These are phyloP conservation scores for Cotesia glomerata DNA, from an alignment of 1,140 invertebrate species.

Conservation along the genomic window DNA sequence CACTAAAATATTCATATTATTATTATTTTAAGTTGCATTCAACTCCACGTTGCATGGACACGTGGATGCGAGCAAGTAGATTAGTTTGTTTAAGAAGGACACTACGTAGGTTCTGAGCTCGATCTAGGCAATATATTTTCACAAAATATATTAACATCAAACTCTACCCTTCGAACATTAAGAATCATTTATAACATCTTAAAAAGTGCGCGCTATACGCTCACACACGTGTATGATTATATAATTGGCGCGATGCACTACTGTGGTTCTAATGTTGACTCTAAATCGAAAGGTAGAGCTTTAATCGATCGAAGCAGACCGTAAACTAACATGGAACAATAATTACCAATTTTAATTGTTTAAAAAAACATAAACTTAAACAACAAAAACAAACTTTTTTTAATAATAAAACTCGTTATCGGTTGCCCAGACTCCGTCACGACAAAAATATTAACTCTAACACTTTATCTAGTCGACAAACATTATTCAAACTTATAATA, in stretches of 20 bases:
- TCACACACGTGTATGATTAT: too few species aligned
- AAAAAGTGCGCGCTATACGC: too few species aligned
- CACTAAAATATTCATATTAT: not conserved
- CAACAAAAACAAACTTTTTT: constrained; percentile 8
- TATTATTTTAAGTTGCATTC: not conserved
- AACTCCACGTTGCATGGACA: constrained; percentile 8
- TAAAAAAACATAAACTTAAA: not conserved
- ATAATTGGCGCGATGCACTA: too few species aligned
- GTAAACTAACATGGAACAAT: too few species aligned
- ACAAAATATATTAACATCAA: too few species aligned
- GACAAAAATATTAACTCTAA: constrained; percentile 23
- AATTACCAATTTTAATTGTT: too few species aligned
- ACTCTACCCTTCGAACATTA: too few species aligned
- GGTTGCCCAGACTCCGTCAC: constrained; percentile 24
- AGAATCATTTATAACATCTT: too few species aligned
- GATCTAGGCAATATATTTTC: not conserved
- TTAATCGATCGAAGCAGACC: too few species aligned
- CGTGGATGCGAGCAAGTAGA: constrained; percentile 4
- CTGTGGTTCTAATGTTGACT: too few species aligned
- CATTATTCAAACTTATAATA: constrained; percentile 13
- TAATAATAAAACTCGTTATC: constrained; percentile 6
- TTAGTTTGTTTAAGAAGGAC: not conserved
- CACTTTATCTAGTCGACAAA: constrained; percentile 20
- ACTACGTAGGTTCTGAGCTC: not conserved
- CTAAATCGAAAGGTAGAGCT: too few species aligned